phyloP scores from a whole-genome alignment of 2,888 invertebrate species.

The Sepioteuthis lessoniana region DNA sequence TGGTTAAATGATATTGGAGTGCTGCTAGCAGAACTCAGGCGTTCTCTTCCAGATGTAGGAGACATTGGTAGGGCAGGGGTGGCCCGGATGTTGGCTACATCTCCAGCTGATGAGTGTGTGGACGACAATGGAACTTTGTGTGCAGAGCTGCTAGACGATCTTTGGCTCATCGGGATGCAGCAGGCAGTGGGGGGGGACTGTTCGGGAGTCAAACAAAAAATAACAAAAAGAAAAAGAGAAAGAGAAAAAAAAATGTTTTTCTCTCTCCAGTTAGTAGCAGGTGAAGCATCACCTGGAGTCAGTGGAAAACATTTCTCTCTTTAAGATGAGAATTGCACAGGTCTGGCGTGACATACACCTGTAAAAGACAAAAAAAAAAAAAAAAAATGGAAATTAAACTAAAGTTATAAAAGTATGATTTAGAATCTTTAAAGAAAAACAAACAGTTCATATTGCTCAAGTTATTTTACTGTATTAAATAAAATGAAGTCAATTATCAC shows the following conservation, averaged over 20 bases:
- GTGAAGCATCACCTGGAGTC: conserved; percentile 10
- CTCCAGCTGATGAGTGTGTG: conserved; percentile 58
- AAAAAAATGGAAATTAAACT: not conserved
- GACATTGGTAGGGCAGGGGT: conserved; percentile 57
- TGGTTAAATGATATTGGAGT: conserved; percentile 57
- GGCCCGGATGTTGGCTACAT: conserved; percentile 69
- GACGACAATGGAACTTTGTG: conserved; percentile 43
- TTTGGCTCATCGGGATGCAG: conserved; percentile 47
- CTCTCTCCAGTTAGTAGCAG: not conserved
- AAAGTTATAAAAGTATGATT: too few species aligned
- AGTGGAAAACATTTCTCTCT: not conserved
- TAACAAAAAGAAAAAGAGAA: not conserved
- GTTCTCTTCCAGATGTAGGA: conserved; percentile 59
- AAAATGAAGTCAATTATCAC: too few species aligned
- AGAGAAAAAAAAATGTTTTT: not conserved
- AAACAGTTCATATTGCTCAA: too few species aligned
- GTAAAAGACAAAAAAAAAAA: not conserved
- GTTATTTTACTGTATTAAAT: too few species aligned
- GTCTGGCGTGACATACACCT: not conserved
- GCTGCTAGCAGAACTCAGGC: conserved; percentile 59
- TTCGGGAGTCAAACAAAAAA: not conserved
- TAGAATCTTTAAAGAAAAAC: too few species aligned
- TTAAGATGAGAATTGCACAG: not conserved
- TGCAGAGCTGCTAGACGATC: conserved; percentile 42
- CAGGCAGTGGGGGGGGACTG: not conserved